Percentiles rank a stretch among this genome's conserved stretches.
These are phyloP conservation scores for Drosophila hydei DNA, from an alignment of 1,140 invertebrate genomes.

Conservation along the genomic window DNA sequence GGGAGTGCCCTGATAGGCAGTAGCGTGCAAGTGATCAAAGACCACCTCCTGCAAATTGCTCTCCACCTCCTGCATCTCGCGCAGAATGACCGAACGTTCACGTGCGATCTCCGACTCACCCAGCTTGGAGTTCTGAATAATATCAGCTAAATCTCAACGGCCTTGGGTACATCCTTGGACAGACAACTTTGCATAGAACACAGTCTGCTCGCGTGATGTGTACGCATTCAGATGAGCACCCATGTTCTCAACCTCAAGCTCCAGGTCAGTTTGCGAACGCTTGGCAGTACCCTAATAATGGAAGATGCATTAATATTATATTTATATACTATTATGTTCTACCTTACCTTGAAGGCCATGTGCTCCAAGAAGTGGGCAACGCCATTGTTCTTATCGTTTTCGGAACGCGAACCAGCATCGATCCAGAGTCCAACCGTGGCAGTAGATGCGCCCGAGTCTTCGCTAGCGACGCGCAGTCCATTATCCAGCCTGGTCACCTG, in stretches of 20 bases:
- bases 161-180: constrained; percentile 95
- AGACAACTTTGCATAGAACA: constrained; percentile 99
- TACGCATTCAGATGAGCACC: constrained; percentile 99
- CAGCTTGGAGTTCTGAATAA: constrained; percentile 98
- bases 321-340: constrained; percentile 66
- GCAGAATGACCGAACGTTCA: constrained; percentile 97
- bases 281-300: constrained; percentile 93
- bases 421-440: constrained; percentile 99
- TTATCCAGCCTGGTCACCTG: constrained; percentile 92
- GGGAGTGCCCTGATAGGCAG: constrained; percentile 97
- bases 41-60: constrained; percentile 99
- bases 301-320: constrained; percentile 61
- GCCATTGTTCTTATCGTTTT: constrained; percentile 97
- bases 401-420: constrained; percentile 98
- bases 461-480: constrained; percentile 96
- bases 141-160: constrained; percentile 99
- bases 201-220: constrained; percentile 99
- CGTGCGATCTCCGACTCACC: constrained; percentile 97
- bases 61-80: constrained; percentile 99
- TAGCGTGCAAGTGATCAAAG: constrained; percentile 98
- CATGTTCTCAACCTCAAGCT: constrained; percentile 99
- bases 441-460: constrained; percentile 97
- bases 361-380: constrained; percentile 99
- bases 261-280: constrained; percentile 96
- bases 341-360: constrained; percentile 96